phyloP scores from a whole-genome alignment of 2,113 vertebrate genomes.

The Dromas ardeola region DNA sequence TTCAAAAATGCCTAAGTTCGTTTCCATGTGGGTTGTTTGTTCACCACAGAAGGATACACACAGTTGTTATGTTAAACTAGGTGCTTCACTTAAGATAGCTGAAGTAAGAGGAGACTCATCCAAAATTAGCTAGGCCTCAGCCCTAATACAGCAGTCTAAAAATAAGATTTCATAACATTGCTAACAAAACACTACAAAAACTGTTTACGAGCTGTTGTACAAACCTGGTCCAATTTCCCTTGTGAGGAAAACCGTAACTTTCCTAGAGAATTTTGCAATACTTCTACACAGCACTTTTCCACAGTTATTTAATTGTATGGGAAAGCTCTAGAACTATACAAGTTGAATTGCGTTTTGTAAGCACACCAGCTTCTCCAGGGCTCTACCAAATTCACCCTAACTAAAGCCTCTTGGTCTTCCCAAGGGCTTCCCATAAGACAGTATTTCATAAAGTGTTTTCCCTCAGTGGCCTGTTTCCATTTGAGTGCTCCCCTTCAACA shows the following conservation, averaged over 20 bases:
- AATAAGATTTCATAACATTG: neutral
- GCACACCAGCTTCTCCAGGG: neutral
- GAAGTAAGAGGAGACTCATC: neutral
- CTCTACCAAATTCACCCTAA: neutral
- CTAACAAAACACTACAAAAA: neutral
- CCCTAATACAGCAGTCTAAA: neutral
- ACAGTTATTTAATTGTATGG: neutral
- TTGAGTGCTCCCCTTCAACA: fast-evolving
- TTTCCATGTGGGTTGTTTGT: neutral
- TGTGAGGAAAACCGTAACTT: neutral
- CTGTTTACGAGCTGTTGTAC: neutral
- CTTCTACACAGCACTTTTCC: neutral
- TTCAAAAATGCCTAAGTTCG: neutral
- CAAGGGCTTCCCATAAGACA: neutral
- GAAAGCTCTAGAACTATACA: neutral
- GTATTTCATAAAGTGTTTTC: neutral
- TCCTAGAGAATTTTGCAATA: neutral
- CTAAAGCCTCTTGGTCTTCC: neutral
- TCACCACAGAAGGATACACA: neutral
- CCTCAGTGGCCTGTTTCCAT: neutral
- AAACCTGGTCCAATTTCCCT: neutral
- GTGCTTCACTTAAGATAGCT: neutral
- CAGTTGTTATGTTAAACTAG: neutral
- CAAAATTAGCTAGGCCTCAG: neutral
- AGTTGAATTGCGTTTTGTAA: neutral